Base-by-base conservation (phyloP, 2,888 invertebrate species). In the Drosophila neonasuta region DNA sequence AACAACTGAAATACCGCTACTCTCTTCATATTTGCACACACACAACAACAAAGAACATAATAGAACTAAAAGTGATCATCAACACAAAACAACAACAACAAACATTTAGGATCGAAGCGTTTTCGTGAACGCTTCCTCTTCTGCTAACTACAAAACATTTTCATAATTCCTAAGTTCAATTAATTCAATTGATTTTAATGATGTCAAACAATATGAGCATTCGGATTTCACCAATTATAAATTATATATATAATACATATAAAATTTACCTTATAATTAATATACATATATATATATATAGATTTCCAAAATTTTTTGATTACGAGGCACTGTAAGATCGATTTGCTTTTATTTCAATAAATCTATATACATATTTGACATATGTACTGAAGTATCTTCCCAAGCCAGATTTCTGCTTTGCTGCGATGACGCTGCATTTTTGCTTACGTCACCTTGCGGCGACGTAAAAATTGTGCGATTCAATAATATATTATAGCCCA, bases 121-220 rank as follows among this genome's bases (percentile, higher is more conserved):
- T 86, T 86, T 77, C 60, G 86, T 34, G 86, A 87, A 64, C 62
- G 80, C 55, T 41, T 30, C 83, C 57, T 68, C 56, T 49, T 61
- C 58, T 32, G 36, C 36, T 66, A 70, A 63, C 55, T 59, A 68
- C 57, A 68, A 71, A 65, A 36, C n/a, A n/a, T 68, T 82, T 73
- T 57, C 63, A 68, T 77, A 62, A 62, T 57, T 55, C 17, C 55
- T 79, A 78, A 65, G 70, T 72, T 69, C 60, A 68, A 57, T 41
- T 57, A 36, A 36, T 62, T 52, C 41, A 73, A 74, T 57, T 42
- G 58, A 67, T 41, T 17, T 11, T 46, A 20, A 44, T 36, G 36
- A 60, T 34, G 30, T 30, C 34, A 74, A 58, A 58, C 52, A 60
- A 51, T 30, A 62, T 44, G 34, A 30, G 34, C 60, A 60, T 68